Evolutionary conservation across 2,888 invertebrate species (phyloP).

Genomic region (Zygothrica quintamaculata): DNA sequence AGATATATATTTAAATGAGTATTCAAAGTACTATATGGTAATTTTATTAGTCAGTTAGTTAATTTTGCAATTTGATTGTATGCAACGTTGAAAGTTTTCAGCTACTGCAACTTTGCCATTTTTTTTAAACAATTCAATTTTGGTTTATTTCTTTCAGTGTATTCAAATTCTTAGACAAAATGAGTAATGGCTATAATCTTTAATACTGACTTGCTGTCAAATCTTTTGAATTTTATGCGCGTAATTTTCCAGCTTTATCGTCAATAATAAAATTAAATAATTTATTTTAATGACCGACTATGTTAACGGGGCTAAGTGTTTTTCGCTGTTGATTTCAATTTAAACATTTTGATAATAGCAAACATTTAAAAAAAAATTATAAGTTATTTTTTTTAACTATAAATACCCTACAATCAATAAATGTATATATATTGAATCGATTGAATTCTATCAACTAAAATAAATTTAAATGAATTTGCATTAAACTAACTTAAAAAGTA

Average conservation of each 20-base stretch:
- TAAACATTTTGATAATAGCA: constrained; percentile 34
- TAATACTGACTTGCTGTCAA: constrained; percentile 53
- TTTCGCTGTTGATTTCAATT: constrained; percentile 71
- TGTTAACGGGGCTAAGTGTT: constrained; percentile 78
- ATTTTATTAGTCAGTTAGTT: constrained; percentile 34
- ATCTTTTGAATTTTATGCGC: constrained; percentile 49
- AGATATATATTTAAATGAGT: neutral
- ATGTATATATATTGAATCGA: neutral
- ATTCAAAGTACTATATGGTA: constrained; percentile 37
- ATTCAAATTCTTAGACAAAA: constrained; percentile 17
- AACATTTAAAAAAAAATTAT: too few species aligned
- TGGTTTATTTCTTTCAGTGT: constrained; percentile 1
- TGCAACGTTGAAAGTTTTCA: constrained; percentile 30
- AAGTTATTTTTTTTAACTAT: too few species aligned
- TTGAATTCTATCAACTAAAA: neutral
- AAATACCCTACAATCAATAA: constrained; percentile 27
- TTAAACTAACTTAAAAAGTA: neutral
- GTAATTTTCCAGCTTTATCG: constrained; percentile 65
- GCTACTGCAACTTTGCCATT: constrained; percentile 20
- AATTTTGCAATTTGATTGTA: constrained; percentile 26
- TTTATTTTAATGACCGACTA: constrained; percentile 69
- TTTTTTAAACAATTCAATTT: constrained; percentile 17
- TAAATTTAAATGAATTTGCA: neutral
- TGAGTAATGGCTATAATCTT: constrained; percentile 36
- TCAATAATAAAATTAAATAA: constrained; percentile 75